Evolutionary conservation across 2,113 vertebrate species (phyloP), one percentile per base, ranked within the genome.

Genomic region (Recurvirostra avosetta): DNA sequence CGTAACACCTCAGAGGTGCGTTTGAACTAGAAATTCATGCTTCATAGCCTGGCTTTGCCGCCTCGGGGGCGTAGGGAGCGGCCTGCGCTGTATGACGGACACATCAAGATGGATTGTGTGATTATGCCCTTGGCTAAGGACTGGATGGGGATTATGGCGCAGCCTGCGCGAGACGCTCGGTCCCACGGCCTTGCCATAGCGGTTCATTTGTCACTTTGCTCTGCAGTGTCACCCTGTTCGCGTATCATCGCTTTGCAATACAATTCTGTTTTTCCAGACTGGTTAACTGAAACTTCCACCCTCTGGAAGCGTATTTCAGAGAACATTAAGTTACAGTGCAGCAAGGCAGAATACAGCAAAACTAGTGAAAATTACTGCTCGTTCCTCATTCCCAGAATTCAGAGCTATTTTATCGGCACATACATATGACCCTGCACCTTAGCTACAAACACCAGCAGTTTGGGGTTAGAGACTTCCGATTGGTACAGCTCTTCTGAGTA

Each of bases 151-250:
- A 55, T 52, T 55, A 30, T 11, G 55, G 17, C 58, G 50, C 61
- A 61, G 58, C 15, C 8, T 17, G 16, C 4, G 5, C 47, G 34
- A 40, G 52, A 34, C 4, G 1, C 49, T 45, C 34, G 18, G 63
- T 15, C 63, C 50, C 25, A 1, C 6, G 75, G n/a, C 63, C 52
- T 65, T 65, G 34, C 56, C 34, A 3, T 2, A 49, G 58, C 1
- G 3, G 21, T 29, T 67, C 20, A 16, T 43, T n/a, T 61, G 65
- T 77, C 77, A 55, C 71, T 34, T 15, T 9, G 49, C 32, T 50
- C 22, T 16, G n/a, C 58, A 19, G 5, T 14, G 52, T 36, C 40
- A 9, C 5, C 6, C 71, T 0, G 0, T 66, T 61, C 4, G 0
- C 2, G 2, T 16, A 4, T 18, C 36, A 15, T 23, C 61, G 40